Percentiles rank a stretch among this genome's conserved stretches.
Conservation (phyloP, 2,797 vertebrate genomes). For the Lithobates pipiens region DNA sequence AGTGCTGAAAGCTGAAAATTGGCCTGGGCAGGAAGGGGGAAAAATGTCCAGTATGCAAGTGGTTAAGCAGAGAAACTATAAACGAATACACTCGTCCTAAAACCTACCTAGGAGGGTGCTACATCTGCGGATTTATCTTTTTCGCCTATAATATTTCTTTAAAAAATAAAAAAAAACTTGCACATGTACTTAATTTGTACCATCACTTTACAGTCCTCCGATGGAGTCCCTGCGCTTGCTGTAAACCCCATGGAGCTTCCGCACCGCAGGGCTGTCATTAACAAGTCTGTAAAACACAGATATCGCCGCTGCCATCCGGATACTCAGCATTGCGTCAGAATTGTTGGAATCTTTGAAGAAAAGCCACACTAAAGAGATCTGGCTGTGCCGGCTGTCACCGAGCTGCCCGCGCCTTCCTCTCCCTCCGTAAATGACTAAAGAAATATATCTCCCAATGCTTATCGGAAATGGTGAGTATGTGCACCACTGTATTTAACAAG, state of each 20-base stretch:
- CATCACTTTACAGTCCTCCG: conserved; percentile 30
- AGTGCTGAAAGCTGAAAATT: too few species aligned
- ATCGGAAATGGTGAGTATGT: neutral
- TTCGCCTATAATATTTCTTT: neutral
- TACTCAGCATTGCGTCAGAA: conserved; percentile 24
- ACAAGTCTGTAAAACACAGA: conserved; percentile 1
- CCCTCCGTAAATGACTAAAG: conserved; percentile 10
- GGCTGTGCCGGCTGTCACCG: conserved; percentile 8
- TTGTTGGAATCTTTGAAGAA: conserved; percentile 34
- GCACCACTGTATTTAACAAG: neutral
- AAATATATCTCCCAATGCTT: neutral
- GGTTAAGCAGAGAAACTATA: too few species aligned
- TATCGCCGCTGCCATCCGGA: conserved; percentile 9
- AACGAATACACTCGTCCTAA: too few species aligned
- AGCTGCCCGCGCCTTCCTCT: conserved; percentile 21
- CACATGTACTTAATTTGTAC: conserved; percentile 44
- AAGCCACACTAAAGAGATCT: conserved; percentile 53
- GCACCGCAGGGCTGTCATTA: conserved; percentile 36
- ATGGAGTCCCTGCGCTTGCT: conserved; percentile 11
- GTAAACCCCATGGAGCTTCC: conserved; percentile 18
- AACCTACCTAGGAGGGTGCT: too few species aligned
- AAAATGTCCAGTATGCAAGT: too few species aligned
- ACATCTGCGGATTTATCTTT: too few species aligned
- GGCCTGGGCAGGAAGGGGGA: too few species aligned
- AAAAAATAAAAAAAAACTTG: neutral